Percentiles rank a stretch among this genome's conserved stretches.
phyloP scores from a whole-genome alignment of 2,888 invertebrate genomes.

The Lycaena phlaeas region DNA sequence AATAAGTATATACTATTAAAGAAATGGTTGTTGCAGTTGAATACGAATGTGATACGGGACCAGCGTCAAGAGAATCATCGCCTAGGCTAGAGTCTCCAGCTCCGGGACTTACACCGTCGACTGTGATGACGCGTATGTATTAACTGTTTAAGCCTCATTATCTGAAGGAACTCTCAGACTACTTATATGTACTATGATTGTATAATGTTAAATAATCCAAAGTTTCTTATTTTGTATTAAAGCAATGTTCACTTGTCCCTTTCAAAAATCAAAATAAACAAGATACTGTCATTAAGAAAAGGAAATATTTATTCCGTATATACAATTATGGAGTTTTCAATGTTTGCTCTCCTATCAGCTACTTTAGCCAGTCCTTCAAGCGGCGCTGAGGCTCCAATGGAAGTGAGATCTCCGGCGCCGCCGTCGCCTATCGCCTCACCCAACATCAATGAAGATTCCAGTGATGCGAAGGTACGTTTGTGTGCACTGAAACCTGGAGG shows the following conservation, averaged over 20 bases:
- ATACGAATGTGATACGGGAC: constrained; percentile 76
- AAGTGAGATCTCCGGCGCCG: constrained; percentile 34
- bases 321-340: not conserved
- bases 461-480: constrained; percentile 55
- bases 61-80: constrained; percentile 80
- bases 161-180: no score
- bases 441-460: constrained; percentile 52
- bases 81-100: constrained; percentile 79
- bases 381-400: constrained; percentile 45
- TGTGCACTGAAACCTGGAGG: no score
- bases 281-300: no score
- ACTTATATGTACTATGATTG: no score
- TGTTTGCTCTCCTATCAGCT: constrained; percentile 24
- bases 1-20: no score
- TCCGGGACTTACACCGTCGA: constrained; percentile 65
- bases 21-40: constrained; percentile 61
- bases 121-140: constrained; percentile 53
- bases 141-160: no score
- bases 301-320: not conserved
- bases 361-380: constrained; percentile 55
- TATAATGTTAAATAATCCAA: no score
- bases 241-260: no score
- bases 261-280: no score
- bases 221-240: no score
- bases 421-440: constrained; percentile 46